Conservation (phyloP, 2,797 vertebrate species). For the Pogonophryne albipinna region DNA sequence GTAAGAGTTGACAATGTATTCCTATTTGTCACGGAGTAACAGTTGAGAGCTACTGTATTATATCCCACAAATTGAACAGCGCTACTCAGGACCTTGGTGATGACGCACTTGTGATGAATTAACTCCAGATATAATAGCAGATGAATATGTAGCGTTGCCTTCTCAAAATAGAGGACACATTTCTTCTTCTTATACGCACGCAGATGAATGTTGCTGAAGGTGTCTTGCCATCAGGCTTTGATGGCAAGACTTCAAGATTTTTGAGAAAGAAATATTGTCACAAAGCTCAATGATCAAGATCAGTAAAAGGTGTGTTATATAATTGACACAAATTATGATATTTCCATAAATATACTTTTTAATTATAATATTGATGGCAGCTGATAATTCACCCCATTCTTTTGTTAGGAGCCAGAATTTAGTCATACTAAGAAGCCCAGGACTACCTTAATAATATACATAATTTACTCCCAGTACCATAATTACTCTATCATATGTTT, state of each 20-base stretch:
- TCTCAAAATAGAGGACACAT: not conserved
- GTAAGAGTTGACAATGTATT: slow-evolving; percentile 24
- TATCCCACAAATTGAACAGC: slow-evolving; percentile 14
- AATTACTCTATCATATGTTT: slow-evolving; percentile 2
- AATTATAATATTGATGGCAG: not conserved
- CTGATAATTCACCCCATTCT: not conserved
- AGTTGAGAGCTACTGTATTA: slow-evolving; percentile 12
- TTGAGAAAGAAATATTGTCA: no score
- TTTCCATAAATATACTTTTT: not conserved
- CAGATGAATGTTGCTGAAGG: not conserved
- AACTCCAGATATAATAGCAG: not conserved
- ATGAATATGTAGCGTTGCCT: not conserved
- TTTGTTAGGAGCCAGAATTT: not conserved
- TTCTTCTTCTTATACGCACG: not conserved
- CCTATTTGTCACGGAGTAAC: not conserved
- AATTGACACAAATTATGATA: not conserved
- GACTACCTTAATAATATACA: slow-evolving; percentile 5
- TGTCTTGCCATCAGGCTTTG: not conserved
- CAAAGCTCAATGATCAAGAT: not conserved
- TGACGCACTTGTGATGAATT: slow-evolving; percentile 9
- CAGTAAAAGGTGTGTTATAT: not conserved
- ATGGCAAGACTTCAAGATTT: not conserved
- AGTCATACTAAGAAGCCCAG: not conserved
- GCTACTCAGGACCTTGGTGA: not conserved
- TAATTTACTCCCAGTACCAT: slow-evolving; percentile 10